Percentiles rank a stretch among this genome's conserved stretches.
These are phyloP conservation scores for Myripristis murdjan DNA, from an alignment of 2,797 vertebrate genomes.

Conservation along the genomic window DNA sequence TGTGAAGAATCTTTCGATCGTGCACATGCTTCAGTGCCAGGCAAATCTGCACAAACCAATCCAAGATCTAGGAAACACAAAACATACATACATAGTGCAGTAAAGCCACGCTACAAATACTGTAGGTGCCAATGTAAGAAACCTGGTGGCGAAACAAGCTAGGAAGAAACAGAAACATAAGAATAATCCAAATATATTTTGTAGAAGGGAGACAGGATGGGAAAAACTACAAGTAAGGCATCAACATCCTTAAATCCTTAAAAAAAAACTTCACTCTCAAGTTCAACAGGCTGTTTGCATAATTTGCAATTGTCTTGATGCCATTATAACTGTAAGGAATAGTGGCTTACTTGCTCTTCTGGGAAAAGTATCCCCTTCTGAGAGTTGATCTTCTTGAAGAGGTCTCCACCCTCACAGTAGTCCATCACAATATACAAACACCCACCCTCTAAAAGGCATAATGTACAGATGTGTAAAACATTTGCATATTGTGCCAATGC, in stretches of 20 bases:
- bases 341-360: constrained; percentile 92
- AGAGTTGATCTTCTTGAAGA: constrained; percentile 98
- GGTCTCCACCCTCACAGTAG: constrained; percentile 98
- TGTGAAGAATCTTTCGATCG: constrained; percentile 97
- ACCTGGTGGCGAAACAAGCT: background rate
- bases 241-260: constrained; percentile 1
- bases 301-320: background rate
- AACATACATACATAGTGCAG: background rate
- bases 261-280: background rate
- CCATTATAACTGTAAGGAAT: background rate
- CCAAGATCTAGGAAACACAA: constrained; percentile 88
- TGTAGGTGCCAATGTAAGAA: background rate
- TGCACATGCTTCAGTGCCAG: constrained; percentile 98
- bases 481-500: background rate
- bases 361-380: constrained; percentile 94
- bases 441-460: constrained; percentile 90
- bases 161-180: background rate
- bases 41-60: constrained; percentile 99
- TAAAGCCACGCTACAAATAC: background rate
- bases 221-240: background rate
- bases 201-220: background rate
- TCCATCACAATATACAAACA: constrained; percentile 99
- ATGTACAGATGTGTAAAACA: background rate
- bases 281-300: background rate
- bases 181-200: background rate